Conservation (phyloP, 2,113 vertebrate species). For the Spea multiplicata region DNA sequence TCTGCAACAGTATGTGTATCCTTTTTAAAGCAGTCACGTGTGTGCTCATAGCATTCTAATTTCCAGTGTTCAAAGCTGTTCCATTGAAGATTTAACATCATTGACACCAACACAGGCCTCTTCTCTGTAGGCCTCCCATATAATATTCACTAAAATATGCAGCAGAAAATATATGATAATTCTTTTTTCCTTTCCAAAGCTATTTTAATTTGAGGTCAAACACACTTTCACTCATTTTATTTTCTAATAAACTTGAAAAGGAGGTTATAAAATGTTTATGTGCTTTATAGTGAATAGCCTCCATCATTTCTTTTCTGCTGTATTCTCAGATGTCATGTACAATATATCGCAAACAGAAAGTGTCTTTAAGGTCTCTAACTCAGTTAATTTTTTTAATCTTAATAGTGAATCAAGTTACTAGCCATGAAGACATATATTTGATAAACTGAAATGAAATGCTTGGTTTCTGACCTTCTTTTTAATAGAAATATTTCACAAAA, state of each 20-base stretch:
- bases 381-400: not conserved
- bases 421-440: conserved; percentile 7
- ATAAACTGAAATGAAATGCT: not conserved
- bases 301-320: conserved; percentile 5
- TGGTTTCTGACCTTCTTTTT: not conserved
- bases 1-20: not conserved
- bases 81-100: conserved; percentile 1
- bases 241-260: conserved; percentile 30
- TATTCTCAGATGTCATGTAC: not conserved
- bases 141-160: not conserved
- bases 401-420: not conserved
- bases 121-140: not conserved
- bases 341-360: conserved; percentile 3
- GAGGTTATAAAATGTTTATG: conserved; percentile 16
- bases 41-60: not conserved
- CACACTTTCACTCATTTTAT: conserved; percentile 18
- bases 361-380: conserved; percentile 5
- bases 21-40: not conserved
- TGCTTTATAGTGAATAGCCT: conserved; percentile 2
- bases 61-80: not conserved
- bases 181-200: conserved; percentile 11
- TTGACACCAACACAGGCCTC: conserved; percentile 13
- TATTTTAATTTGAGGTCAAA: conserved; percentile 38
- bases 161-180: conserved; percentile 13
- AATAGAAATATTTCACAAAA: not conserved